A percentile compares a stretch with the other conserved stretches of the same genome.
Evolutionary conservation across 2,888 invertebrate genomes (phyloP).

Genomic region (Hirudinaria manillensis): DNA sequence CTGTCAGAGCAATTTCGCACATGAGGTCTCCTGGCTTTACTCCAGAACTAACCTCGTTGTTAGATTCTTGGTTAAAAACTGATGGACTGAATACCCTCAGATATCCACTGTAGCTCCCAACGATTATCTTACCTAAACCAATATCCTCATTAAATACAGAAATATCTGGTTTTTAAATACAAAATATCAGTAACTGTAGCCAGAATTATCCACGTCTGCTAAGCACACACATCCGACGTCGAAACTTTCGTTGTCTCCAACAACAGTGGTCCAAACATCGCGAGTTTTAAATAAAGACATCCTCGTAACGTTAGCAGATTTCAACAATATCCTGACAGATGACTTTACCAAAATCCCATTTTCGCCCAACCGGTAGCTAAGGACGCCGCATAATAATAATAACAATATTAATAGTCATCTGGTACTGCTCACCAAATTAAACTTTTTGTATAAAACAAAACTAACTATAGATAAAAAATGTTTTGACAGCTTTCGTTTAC

Average conservation of each 20-base stretch:
- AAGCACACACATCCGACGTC: constrained; percentile 58
- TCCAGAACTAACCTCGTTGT: neutral
- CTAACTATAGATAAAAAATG: too few species aligned
- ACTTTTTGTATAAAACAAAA: too few species aligned
- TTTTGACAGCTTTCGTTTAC: too few species aligned
- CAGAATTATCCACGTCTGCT: constrained; percentile 56
- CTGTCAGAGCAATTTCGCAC: constrained; percentile 69
- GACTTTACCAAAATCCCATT: too few species aligned
- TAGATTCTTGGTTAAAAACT: constrained; percentile 39
- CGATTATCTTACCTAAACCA: constrained; percentile 5
- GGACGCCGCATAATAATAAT: too few species aligned
- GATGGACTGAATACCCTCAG: constrained; percentile 56
- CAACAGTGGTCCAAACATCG: constrained; percentile 78
- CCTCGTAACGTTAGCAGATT: neutral
- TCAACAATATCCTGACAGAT: too few species aligned
- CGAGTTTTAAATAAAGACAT: constrained; percentile 91
- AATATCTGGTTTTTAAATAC: neutral
- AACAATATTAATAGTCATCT: too few species aligned
- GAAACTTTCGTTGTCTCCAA: constrained; percentile 61
- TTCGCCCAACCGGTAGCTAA: too few species aligned
- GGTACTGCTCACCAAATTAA: too few species aligned
- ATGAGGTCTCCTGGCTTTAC: constrained; percentile 58
- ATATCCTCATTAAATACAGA: neutral
- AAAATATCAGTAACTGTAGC: constrained; percentile 33
- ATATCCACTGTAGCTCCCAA: constrained; percentile 11